phyloP scores from a whole-genome alignment of 1,140 invertebrate species.

The Apolygus lucorum region DNA sequence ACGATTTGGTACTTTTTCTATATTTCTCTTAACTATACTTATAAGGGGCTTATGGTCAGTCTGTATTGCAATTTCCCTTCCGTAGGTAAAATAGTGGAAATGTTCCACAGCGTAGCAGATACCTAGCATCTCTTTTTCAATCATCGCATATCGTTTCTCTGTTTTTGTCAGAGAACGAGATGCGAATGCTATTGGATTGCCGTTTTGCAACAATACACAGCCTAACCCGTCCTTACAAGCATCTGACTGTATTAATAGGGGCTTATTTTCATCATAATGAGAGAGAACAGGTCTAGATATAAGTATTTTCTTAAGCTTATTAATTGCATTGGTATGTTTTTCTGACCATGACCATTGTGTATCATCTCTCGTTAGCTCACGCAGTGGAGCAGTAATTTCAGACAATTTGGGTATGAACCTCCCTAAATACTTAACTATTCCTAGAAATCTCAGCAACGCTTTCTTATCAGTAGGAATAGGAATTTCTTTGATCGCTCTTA shows the following conservation, averaged over 20 bases:
- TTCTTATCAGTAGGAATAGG: constrained; percentile 35
- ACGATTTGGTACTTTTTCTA: constrained; percentile 7
- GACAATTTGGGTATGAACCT: constrained; percentile 18
- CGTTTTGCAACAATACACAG: constrained; percentile 4
- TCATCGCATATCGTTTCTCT: too few species aligned
- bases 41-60: constrained; percentile 15
- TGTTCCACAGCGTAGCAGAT: neutral
- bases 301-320: constrained; percentile 1
- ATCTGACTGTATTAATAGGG: constrained; percentile 9
- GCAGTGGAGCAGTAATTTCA: neutral
- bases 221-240: constrained; percentile 14
- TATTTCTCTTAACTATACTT: constrained; percentile 6
- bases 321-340: constrained; percentile 1
- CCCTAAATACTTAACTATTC: constrained; percentile 16
- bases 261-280: constrained; percentile 19
- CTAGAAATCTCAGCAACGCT: constrained; percentile 16
- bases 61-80: too few species aligned
- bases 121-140: constrained; percentile 5
- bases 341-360: constrained; percentile 7
- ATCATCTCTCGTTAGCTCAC: constrained; percentile 13
- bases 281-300: constrained; percentile 7
- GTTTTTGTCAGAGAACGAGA: neutral
- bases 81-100: neutral
- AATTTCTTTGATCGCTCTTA: constrained; percentile 38
- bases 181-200: neutral